Percentiles rank a stretch among this genome's conserved stretches.
These are phyloP conservation scores for Premnoplex brunnescens DNA, from an alignment of 2,797 vertebrate species.

Conservation along the genomic window DNA sequence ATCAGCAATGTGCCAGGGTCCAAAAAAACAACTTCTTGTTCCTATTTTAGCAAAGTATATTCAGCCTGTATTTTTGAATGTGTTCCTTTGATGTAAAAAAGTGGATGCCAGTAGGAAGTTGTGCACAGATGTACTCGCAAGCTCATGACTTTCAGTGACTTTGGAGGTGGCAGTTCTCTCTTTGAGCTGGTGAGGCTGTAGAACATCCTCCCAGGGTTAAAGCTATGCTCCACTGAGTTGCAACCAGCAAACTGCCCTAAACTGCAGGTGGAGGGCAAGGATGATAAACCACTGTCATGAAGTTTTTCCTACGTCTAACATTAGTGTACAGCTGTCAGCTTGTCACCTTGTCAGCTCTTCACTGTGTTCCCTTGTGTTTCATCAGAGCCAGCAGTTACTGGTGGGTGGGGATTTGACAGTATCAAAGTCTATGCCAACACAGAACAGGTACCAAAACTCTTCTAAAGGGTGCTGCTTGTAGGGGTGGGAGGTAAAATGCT, in stretches of 20 bases:
- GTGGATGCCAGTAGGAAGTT: neutral
- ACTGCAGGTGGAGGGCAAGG: neutral
- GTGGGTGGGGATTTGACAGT: neutral
- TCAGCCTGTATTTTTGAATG: neutral
- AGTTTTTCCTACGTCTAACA: neutral
- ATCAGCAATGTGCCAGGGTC: neutral
- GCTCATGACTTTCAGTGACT: neutral
- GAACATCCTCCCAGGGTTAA: neutral
- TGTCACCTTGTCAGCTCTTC: neutral
- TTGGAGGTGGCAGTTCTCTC: neutral
- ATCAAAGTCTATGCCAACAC: neutral
- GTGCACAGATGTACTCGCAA: neutral
- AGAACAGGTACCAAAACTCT: neutral
- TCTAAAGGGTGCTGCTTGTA: neutral
- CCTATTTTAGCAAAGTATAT: neutral
- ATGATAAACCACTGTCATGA: neutral
- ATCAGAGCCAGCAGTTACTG: neutral
- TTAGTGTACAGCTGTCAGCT: neutral
- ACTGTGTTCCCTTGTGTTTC: neutral
- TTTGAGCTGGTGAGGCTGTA: neutral
- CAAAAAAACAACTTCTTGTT: neutral
- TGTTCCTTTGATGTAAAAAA: neutral
- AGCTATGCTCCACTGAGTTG: neutral
- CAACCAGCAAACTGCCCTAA: neutral
- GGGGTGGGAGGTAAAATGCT: neutral